These are phyloP conservation scores for Tetranychus truncatus DNA, from an alignment of 2,888 invertebrate species.

Conservation along the genomic window DNA sequence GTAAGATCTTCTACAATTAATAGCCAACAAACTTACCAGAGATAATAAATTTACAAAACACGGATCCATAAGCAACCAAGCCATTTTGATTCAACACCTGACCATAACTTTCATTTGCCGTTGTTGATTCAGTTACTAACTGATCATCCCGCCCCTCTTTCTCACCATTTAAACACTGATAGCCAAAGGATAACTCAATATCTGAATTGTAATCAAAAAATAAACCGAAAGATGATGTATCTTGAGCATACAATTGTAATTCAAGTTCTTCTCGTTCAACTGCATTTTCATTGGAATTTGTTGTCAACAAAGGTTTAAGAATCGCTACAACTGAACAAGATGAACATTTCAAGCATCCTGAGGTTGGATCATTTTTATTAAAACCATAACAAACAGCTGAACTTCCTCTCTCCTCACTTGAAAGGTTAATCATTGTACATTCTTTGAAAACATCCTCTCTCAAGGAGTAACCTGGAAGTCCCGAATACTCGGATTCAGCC, in stretches of 20 bases:
- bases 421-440: background rate
- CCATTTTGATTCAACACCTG: background rate
- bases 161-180: background rate
- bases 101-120: background rate
- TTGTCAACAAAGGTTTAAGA: background rate
- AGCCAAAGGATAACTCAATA: background rate
- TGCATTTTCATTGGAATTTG: background rate
- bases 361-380: background rate
- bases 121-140: background rate
- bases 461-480: background rate
- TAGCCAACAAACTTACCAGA: background rate
- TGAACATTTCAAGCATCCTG: background rate
- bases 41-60: background rate
- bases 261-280: background rate
- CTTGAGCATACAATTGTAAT: background rate
- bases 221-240: background rate
- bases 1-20: background rate
- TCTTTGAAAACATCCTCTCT: background rate
- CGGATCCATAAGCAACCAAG: background rate
- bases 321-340: background rate
- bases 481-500: background rate
- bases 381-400: background rate
- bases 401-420: background rate
- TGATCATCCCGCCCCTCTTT: background rate
- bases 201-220: background rate